Base-by-base conservation (phyloP, 2,888 invertebrate genomes). In the Sipha maydis region DNA sequence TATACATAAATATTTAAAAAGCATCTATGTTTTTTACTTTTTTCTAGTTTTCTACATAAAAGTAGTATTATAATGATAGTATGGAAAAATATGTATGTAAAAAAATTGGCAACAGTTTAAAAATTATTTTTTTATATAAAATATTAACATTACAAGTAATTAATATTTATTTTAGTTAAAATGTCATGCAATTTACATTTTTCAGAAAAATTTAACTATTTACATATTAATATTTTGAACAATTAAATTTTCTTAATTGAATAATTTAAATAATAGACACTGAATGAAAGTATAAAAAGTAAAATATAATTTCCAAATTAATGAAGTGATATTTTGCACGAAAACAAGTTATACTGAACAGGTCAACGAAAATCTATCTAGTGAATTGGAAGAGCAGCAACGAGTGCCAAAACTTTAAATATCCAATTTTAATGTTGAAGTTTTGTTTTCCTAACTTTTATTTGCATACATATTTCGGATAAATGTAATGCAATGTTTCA, bases 331-430 rank as follows among this genome's bases (percentile, higher is more conserved):
- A 76, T 28, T 54, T 31, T 78, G 2, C 11, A 11, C 54, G n/a
- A 1, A 3, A 11, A 69, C 28, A 0, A 9, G 19, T 78, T 78
- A 17, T 21, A 9, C 19, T 19, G 61, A 25, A 25, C 41, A 54
- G 41, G 31, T 54, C 21, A 21, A 54, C 54, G 54, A 54, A 78
- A 54, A 28, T 28, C 31, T 56, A 78, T 78, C 54, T 54, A 78
- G 54, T 78, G 31, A 21, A 28, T 28, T 41, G 92, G 21, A 25
- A 95, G 95, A 94, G 93, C 89, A 93, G 92, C 73, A 91, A 92
- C 89, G 93, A 91, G 90, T 93, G 91, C 71, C 92, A n/a, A 61
- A n/a, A 67, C 69, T 48, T 69, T n/a, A 93, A 73, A 93, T 92
- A n/a, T 77, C 41, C 19, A 77, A 54, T n/a, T 54, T 31, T 54